Base-by-base conservation (phyloP, 2,113 vertebrate species). In the Sylvietta virens region DNA sequence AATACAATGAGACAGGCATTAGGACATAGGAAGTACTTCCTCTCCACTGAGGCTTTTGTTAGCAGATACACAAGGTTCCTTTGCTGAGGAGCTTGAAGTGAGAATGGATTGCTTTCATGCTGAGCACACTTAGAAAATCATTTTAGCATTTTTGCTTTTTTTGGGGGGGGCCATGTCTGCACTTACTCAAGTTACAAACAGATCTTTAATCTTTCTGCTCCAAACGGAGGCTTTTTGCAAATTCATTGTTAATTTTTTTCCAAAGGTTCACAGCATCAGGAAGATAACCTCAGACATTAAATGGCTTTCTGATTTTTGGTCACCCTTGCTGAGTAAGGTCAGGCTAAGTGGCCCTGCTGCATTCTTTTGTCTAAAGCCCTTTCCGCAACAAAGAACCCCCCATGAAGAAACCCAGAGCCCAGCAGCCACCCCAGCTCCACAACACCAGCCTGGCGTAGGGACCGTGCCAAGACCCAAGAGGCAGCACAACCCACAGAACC, bases 281-380 rank as follows among this genome's bases (percentile, higher is more conserved):
- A 79, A 87, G 92, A 83, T 26, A 82, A 88, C 23, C 24, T 61
- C 22, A 45, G 76, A 61, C 53, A 61, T 44, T 53, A 92, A 88
- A 80, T 9, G 11, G 39, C 39, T 79, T 89, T 91, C 67, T 2
- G 48, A 76, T 74, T 81, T 92, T 89, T 65, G 44, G 44, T 77
- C 69, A 82, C 51, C 78, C 67, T 96, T 92, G 83, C 83, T 42
- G 67, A 50, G 31, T 62, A 91, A 92, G 83, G 87, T 95, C 94
- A 96, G 53, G 64, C 47, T 88, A 89, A 96, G 91, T 6, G 76
- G 90, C 76, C 86, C 51, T 61, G 81, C 96, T 65, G 79, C 93
- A 97, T 97, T 98, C 97, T 95, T 97, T 81, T 81, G 80, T 86
- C 74, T 76, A 66, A 76, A 94, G 54, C 13, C 47, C 78, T 64